These are phyloP conservation scores for Caracal caracal DNA, from an alignment of 2,113 vertebrate species.

Conservation along the genomic window DNA sequence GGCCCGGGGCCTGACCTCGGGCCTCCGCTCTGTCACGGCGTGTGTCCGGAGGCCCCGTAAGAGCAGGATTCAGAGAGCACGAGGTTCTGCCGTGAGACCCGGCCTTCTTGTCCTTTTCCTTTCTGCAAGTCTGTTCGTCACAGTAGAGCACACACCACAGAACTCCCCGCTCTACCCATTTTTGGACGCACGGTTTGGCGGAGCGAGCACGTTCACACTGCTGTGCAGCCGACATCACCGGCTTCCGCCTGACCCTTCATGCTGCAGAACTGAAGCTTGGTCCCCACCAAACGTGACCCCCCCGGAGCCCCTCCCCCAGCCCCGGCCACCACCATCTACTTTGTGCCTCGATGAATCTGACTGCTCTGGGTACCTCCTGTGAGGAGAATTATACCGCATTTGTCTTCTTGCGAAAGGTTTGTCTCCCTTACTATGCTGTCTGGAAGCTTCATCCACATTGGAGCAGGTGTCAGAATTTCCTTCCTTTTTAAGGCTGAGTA, in stretches of 20 bases:
- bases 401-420: too few species aligned
- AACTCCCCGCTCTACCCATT: too few species aligned
- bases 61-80: fast-evolving
- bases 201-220: fast-evolving
- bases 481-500: neutral
- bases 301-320: neutral
- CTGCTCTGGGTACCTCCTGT: fast-evolving
- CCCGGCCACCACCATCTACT: neutral
- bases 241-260: neutral
- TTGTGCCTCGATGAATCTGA: fast-evolving
- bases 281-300: fast-evolving
- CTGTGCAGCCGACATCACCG: fast-evolving
- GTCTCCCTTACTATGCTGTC: fast-evolving
- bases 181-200: fast-evolving
- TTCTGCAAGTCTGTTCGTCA: fast-evolving
- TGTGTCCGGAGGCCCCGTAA: fast-evolving
- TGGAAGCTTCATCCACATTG: fast-evolving
- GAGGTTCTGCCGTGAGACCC: neutral
- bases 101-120: neutral
- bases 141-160: fast-evolving
- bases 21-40: fast-evolving
- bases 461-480: fast-evolving
- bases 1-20: too few species aligned
- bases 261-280: neutral
- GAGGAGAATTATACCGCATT: fast-evolving